Evolutionary conservation across 2,113 vertebrate species (phyloP).

Genomic region (Fregata magnificens): DNA sequence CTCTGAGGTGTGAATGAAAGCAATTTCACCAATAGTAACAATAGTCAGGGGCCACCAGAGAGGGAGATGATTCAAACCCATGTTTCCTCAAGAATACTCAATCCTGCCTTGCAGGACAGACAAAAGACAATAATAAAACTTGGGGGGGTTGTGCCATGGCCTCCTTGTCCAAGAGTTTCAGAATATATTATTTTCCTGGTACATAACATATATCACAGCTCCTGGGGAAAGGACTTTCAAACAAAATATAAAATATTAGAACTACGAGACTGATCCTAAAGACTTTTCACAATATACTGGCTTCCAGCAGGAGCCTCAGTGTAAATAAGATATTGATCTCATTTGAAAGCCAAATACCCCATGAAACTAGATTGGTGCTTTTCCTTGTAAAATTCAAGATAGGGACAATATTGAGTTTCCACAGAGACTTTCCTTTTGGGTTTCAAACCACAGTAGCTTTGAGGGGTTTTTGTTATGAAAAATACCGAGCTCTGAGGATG

Average conservation of each 20-base stretch:
- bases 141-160: background rate
- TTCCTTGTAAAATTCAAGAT: background rate
- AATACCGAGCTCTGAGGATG: background rate
- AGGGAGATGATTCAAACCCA: background rate
- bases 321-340: background rate
- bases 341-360: background rate
- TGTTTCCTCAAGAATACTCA: background rate
- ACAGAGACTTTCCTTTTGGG: background rate
- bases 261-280: background rate
- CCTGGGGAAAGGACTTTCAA: background rate
- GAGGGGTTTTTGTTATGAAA: background rate
- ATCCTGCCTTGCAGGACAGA: background rate
- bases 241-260: background rate
- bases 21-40: background rate
- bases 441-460: background rate
- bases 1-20: background rate
- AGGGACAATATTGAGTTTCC: background rate
- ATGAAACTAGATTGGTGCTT: background rate
- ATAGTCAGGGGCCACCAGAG: background rate
- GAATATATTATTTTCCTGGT: background rate
- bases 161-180: background rate
- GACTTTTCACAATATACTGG: background rate
- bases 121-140: background rate
- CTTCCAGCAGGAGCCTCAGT: background rate
- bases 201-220: background rate